These are phyloP conservation scores for Tiphia femorata DNA, from an alignment of 2,888 invertebrate species.

Conservation along the genomic window DNA sequence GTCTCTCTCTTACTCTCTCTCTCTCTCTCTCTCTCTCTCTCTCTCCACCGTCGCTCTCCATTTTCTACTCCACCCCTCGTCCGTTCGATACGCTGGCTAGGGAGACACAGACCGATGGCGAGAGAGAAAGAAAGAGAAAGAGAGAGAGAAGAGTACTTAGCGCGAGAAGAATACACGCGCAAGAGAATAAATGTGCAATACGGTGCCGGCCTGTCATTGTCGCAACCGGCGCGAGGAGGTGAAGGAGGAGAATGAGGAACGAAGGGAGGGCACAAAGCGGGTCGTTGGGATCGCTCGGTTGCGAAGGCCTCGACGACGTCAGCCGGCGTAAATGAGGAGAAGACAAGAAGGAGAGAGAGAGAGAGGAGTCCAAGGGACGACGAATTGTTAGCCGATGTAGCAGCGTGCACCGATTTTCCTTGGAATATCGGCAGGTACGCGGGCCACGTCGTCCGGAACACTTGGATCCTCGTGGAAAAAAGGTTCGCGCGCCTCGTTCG, in stretches of 20 bases:
- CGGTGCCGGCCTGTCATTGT: constrained; percentile 1
- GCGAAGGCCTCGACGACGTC: too few relatives aligned
- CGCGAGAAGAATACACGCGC: not conserved
- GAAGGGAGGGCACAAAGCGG: too few relatives aligned
- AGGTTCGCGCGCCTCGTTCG: too few relatives aligned
- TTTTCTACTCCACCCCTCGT: not conserved
- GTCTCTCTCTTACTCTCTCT: constrained; percentile 16
- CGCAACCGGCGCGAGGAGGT: constrained; percentile 1
- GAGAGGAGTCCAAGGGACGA: too few relatives aligned
- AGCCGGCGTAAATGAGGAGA: too few relatives aligned
- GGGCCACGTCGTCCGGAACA: too few relatives aligned
- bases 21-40: constrained; percentile 12
- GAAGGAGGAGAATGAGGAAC: constrained; percentile 5
- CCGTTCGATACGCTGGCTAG: not conserved
- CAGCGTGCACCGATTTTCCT: too few relatives aligned
- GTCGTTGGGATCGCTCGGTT: too few relatives aligned
- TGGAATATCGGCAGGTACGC: too few relatives aligned
- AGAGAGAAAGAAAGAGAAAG: constrained; percentile 2
- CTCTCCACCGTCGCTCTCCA: constrained; percentile 1
- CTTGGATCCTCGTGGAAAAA: too few relatives aligned
- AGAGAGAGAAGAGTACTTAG: not conserved
- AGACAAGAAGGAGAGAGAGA: too few relatives aligned
- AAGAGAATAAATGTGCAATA: constrained; percentile 11
- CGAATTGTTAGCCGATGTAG: too few relatives aligned
- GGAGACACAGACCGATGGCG: not conserved